phyloP scores from a whole-genome alignment of 1,140 invertebrate species.

The Andricus grossulariae region DNA sequence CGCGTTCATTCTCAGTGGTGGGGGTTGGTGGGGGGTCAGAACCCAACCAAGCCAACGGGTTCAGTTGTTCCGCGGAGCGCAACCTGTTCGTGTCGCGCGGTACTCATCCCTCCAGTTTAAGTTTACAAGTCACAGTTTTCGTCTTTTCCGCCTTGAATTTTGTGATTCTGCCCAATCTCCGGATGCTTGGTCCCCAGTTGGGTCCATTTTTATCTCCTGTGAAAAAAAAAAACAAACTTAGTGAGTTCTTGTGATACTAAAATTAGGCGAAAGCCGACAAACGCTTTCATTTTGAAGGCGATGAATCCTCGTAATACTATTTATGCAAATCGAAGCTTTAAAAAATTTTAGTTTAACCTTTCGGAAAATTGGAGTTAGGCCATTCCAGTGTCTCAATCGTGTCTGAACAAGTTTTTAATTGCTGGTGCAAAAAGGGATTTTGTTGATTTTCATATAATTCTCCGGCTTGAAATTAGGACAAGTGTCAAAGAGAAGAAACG shows the following conservation, averaged over 20 bases:
- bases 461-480: neutral
- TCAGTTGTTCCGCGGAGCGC: constrained; percentile 67
- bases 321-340: neutral
- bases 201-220: neutral
- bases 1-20: neutral
- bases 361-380: too few species aligned
- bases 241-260: neutral
- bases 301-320: neutral
- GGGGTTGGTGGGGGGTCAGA: constrained; percentile 32
- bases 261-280: neutral
- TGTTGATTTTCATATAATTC: too few species aligned
- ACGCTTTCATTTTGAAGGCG: neutral
- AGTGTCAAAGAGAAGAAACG: neutral
- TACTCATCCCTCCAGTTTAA: neutral
- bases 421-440: too few species aligned
- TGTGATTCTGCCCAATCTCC: constrained; percentile 32
- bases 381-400: too few species aligned
- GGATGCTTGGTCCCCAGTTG: neutral
- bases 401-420: too few species aligned
- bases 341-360: too few species aligned
- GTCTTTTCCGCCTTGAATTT: neutral
- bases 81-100: constrained; percentile 49
- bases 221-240: neutral
- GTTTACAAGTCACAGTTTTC: neutral
- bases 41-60: constrained; percentile 37